These are phyloP conservation scores for Wasmannia auropunctata DNA, from an alignment of 1,140 invertebrate species.

Conservation along the genomic window DNA sequence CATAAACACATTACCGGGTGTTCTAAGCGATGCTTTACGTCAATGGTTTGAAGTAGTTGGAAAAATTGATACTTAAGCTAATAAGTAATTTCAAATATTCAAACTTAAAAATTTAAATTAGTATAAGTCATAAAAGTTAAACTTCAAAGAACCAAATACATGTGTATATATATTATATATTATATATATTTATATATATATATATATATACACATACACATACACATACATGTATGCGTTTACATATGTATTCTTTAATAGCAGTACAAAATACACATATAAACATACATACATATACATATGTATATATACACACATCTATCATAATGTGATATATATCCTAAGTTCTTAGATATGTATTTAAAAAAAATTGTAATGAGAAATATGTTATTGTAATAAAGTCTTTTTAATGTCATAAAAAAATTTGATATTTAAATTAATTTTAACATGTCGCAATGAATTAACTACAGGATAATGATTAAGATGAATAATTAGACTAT, in stretches of 20 bases:
- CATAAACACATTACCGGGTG: slow-evolving; percentile 93
- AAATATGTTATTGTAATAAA: neutral
- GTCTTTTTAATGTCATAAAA: neutral
- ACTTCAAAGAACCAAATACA: neutral
- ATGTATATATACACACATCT: too few relatives aligned
- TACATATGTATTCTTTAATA: too few relatives aligned
- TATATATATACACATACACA: too few relatives aligned
- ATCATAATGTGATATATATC: neutral
- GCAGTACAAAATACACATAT: too few relatives aligned
- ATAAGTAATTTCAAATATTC: neutral
- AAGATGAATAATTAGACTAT: neutral
- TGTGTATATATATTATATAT: neutral
- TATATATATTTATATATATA: neutral
- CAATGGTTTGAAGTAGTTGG: slow-evolving; percentile 99
- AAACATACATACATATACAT: neutral
- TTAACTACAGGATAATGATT: neutral
- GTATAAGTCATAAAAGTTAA: neutral
- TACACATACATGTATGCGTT: too few relatives aligned
- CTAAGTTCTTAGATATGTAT: neutral
- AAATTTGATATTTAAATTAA: slow-evolving; percentile 53
- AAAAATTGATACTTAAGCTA: slow-evolving; percentile 84
- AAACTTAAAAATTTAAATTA: neutral
- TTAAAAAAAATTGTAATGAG: neutral
- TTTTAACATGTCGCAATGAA: neutral
- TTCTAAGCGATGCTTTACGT: slow-evolving; percentile 97